Evolutionary conservation across 2,113 vertebrate species (phyloP), one percentile per base, ranked within the genome.

Genomic region (Mixornis gularis): DNA sequence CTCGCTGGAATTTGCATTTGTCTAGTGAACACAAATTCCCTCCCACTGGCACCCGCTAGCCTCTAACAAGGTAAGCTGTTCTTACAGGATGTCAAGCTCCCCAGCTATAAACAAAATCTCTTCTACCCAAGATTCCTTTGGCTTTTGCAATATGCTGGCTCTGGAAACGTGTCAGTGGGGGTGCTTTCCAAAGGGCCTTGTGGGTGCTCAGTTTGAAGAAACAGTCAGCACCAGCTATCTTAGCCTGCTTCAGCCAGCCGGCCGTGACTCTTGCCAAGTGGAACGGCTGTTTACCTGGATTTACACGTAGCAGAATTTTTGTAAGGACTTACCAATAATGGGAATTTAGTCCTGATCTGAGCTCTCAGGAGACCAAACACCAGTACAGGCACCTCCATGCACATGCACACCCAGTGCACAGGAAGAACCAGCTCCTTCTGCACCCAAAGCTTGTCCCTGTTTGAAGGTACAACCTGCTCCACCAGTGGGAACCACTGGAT

Each of bases 1-100:
- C 66, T 83, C 58, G 17, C 38, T 80, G 89, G 89, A 92, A 89
- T 95, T 76, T 78, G 49, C 41, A 46, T 87, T 94, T 89, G 68
- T 77, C 62, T 71, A 38, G 49, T 0, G 3, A 68, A 41, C 2
- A 16, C 59, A 60, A 90, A 84, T 81, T 65, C 68, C 56, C 71
- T 93, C 56, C 66, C 40, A 22, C 40, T 55, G 78, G 80, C 43
- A 92, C 40, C 27, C 0, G 0, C 41, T n/a, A n/a, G 66, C 38
- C 10, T 58, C 51, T 51, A 30, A 83, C 85, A 94, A 85, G 63
- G 85, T 52, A 87, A 89, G 48, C 40, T 0, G 0, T 44, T 89
- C 43, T 89, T 89, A 59, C 3, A 6, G 48, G 19, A 13, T 56
- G 22, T 77, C 74, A 85, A 14, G 2, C 6, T 85, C 48, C n/a